Evolutionary conservation across 2,888 invertebrate genomes (phyloP), one percentile per base, ranked within the genome.

Genomic region (Helobdella robusta): DNA sequence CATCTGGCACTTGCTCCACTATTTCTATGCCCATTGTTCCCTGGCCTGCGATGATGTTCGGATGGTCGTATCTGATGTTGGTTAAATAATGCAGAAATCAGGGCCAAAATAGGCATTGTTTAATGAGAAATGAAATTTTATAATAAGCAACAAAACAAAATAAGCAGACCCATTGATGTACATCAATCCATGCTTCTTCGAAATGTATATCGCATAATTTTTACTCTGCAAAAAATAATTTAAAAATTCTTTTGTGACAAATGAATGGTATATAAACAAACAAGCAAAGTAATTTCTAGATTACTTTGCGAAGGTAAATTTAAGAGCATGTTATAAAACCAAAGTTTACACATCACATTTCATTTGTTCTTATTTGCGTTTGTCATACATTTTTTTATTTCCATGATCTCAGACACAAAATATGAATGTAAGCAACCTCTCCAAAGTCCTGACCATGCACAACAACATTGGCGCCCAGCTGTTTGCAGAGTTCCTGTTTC

Each of bases 21-120:
- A 94, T 91, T 81, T 94, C 94, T 73, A 95, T 81, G 0, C 91
- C 94, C 75, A 92, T 84, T 0, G 94, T 94, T 11, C 94, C 94
- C 79, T 93, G 93, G 0, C 94, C 94, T 0, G 93, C 90, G 83
- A 94, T 87, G 69, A 94, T 91, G 77, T 92, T 86, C 0, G 93
- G 93, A 78, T 94, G 91, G 79, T 95, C 94, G 76, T 93, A 94
- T 1, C 90, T 89, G 75, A 35, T 52, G 44, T 28, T 25, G 5
- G 59, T 59, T 8, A 34, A 5, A 56, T 30, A 15, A 5, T n/a
- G 28, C 8, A 56, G 6, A 30, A 6, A 40, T 15, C 11, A 11
- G 15, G 15, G 40, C 11, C 40, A 40, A 40, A 8, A 20, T 50
- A 50, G 15, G 23, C 15, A 11, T 50, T 20, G 52, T 20, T 8